phyloP scores from a whole-genome alignment of 23 tunicate species.

The Trididemnum nubilum region DNA sequence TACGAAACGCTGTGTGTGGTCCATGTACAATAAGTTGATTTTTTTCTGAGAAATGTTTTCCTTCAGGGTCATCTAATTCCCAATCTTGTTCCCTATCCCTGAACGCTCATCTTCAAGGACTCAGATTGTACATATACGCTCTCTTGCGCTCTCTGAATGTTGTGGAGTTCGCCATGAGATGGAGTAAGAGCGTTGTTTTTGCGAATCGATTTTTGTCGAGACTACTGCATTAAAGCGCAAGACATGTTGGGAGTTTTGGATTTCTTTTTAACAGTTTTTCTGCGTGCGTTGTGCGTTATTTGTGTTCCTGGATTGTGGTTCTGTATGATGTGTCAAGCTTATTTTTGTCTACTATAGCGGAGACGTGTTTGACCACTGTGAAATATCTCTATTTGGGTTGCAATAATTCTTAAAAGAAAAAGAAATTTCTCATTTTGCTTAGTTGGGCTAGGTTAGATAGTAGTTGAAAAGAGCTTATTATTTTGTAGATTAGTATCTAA shows the following conservation, averaged over 20 bases:
- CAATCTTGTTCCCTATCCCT: constrained; percentile 40
- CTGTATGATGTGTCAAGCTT: background rate
- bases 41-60: background rate
- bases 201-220: background rate
- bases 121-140: background rate
- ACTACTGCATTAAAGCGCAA: too few species aligned
- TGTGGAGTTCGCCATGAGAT: background rate
- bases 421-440: background rate
- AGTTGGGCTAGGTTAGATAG: constrained; percentile 31
- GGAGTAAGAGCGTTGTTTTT: background rate
- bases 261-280: background rate
- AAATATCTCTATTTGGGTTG: background rate
- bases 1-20: too few species aligned
- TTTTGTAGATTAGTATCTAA: constrained; percentile 3
- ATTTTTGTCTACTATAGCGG: background rate
- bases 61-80: constrained; percentile 46
- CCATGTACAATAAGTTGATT: too few species aligned
- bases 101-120: background rate
- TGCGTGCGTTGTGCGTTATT: background rate
- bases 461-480: background rate
- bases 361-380: constrained; percentile 25
- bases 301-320: background rate
- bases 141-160: background rate
- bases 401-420: background rate
- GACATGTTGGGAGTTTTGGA: background rate